Evolutionary conservation across 2,888 invertebrate genomes (phyloP), one percentile per base, ranked within the genome.

Genomic region (Melipona beecheii): DNA sequence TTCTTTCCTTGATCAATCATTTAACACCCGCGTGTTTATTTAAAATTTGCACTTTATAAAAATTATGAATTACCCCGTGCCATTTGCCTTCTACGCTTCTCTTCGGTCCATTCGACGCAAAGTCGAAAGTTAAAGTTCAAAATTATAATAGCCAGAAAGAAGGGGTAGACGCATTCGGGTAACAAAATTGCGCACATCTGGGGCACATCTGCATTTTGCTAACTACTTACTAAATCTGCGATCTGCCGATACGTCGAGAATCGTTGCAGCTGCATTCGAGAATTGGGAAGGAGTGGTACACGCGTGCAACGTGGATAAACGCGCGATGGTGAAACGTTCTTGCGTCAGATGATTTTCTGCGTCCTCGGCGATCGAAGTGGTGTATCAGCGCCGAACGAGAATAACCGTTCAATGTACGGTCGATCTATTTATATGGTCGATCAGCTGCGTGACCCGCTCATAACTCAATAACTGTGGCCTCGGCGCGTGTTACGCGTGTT

Each of bases 341-440:
- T 85, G 85, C 77, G 80, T 85, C 77, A 76, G 73, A 79, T 65
- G 64, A 58, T 66, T 69, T 74, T 77, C 43, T 64, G 54, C 76
- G 80, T 78, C 83, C 78, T 75, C 81, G 69, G 65, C 81, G 78
- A 74, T 76, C 81, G 81, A 87, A 81, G 82, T 75, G 78, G 82
- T 75, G 78, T 84, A 83, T 87, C 86, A 72, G 78, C 54, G 31
- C 62, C 27, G 56, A 24, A 80, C 81, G 52, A 83, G 89, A 87
- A 89, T 89, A 89, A 85, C 81, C 81, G 83, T 84, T 81, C 78
- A 72, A 82, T 83, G 84, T 76, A 83, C 84, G 72, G 50, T 19
- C 68, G 76, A 85, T 91, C 91, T 91, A 91, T 91, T 91, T 91
- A 87, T 90, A 88, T 78, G 83, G 71, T 31, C 87, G 86, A 91